Evolutionary conservation across 2,888 invertebrate genomes (phyloP), one percentile per base, ranked within the genome.

Genomic region (Monopis laevigella): DNA sequence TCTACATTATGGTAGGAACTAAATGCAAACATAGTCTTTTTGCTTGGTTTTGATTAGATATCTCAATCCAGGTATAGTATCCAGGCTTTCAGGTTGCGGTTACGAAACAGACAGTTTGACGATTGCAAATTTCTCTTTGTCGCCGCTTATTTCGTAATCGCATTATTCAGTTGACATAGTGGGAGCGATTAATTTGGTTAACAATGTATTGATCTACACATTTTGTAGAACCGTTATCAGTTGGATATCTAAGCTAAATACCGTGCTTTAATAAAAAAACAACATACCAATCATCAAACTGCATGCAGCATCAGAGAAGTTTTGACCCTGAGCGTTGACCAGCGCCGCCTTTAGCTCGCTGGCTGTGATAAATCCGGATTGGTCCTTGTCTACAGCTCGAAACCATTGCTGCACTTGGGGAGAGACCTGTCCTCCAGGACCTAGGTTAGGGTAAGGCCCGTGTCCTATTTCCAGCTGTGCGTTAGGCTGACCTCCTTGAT

Each of bases 401-500:
- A 96, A 95, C 93, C 94, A 94, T 56, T 89, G 88, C 50, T 88
- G 87, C 1, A 92, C 86, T 63, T 93, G 89, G 1, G 93, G 91
- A 40, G 83, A 84, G 0, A 86, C 71, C 6, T 65, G 62, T 19
- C 82, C 82, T 1, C 77, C 77, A n/a, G 74, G 62, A 35, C 83
- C 83, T 43, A 80, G 59, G 1, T 73, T 75, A 2, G 80, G 80
- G 44, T 80, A 80, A 0, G 80, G 80, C 1, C 80, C 80, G 43
- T 80, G 80, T 2, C 78, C 80, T 14, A 74, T 65, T 52, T 80
- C 80, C n/a, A 80, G 48, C 11, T n/a, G 34, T 40, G 62, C 64
- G 10, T 6, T 12, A 8, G 43, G 18, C 6, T 14, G 16, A 4
- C 36, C 42, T 14, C 30, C 36, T 7, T 43, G 26, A 11, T 13